These are phyloP conservation scores for Antigone vipio DNA, from an alignment of 2,113 vertebrate genomes.

Conservation along the genomic window DNA sequence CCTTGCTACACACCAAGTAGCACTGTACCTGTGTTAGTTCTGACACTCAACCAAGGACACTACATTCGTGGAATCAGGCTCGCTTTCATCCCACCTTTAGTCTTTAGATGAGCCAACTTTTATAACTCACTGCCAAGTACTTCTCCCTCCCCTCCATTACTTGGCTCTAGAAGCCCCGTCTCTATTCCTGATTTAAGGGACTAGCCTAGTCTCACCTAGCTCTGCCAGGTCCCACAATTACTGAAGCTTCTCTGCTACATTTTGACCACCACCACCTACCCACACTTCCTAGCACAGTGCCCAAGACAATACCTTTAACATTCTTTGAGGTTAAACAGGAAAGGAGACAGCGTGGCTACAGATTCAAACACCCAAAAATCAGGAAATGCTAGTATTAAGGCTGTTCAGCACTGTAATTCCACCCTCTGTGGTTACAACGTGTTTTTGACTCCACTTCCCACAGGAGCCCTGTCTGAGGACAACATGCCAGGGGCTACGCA, in stretches of 20 bases:
- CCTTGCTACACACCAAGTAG: not conserved
- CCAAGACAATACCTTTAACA: not conserved
- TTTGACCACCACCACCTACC: not conserved
- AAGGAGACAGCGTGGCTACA: not conserved
- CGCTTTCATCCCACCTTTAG: not conserved
- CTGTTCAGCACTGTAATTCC: not conserved
- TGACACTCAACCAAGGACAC: not conserved
- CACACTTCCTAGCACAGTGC: accelerated
- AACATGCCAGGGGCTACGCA: not conserved
- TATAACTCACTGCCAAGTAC: not conserved
- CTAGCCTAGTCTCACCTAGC: not conserved
- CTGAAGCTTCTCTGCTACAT: not conserved
- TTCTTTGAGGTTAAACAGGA: not conserved
- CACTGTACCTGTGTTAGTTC: not conserved
- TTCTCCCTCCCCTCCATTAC: not conserved
- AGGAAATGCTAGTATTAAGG: not conserved
- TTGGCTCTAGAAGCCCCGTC: not conserved
- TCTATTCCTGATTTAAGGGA: accelerated
- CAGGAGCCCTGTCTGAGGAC: not conserved
- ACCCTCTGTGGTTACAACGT: not conserved
- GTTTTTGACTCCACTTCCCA: accelerated
- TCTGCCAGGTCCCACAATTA: not conserved
- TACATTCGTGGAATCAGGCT: not conserved
- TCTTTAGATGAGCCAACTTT: accelerated
- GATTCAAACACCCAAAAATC: not conserved